These are phyloP conservation scores for Ceriagrion tenellum DNA, from an alignment of 2,888 invertebrate genomes.

Conservation along the genomic window DNA sequence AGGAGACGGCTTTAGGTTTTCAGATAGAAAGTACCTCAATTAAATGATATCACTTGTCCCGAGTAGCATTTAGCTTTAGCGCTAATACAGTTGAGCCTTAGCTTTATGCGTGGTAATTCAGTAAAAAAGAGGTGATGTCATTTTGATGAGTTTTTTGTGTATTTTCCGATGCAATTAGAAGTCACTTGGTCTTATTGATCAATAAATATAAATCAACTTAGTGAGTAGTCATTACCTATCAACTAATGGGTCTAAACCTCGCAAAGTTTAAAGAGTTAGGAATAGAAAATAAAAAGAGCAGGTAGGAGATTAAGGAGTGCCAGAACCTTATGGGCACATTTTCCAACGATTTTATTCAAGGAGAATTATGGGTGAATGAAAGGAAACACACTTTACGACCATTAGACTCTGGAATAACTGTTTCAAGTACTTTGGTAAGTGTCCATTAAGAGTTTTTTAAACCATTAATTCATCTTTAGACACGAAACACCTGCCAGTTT, in stretches of 20 bases:
- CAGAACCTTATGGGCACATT: too few species aligned
- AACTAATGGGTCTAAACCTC: neutral
- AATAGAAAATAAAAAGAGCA: neutral
- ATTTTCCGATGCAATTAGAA: neutral
- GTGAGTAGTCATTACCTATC: neutral
- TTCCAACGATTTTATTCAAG: too few species aligned
- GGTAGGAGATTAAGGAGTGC: neutral
- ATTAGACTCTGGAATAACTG: too few species aligned
- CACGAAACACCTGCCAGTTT: too few species aligned
- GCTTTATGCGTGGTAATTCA: neutral
- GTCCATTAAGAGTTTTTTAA: too few species aligned
- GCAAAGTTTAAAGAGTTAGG: neutral
- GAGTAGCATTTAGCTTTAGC: neutral
- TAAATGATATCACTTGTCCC: neutral
- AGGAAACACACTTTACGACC: too few species aligned
- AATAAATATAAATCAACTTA: neutral
- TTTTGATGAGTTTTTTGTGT: neutral
- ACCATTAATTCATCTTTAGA: too few species aligned
- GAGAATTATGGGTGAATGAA: too few species aligned
- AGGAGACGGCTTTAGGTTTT: neutral
- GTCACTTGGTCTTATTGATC: too few species aligned
- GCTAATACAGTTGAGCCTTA: too few species aligned
- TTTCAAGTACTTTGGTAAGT: too few species aligned
- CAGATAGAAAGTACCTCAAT: neutral
- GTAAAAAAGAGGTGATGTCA: neutral